Percentiles rank a stretch among this genome's conserved stretches.
Conservation (phyloP, 2,113 vertebrate species). For the Triplophysa siluroides region DNA sequence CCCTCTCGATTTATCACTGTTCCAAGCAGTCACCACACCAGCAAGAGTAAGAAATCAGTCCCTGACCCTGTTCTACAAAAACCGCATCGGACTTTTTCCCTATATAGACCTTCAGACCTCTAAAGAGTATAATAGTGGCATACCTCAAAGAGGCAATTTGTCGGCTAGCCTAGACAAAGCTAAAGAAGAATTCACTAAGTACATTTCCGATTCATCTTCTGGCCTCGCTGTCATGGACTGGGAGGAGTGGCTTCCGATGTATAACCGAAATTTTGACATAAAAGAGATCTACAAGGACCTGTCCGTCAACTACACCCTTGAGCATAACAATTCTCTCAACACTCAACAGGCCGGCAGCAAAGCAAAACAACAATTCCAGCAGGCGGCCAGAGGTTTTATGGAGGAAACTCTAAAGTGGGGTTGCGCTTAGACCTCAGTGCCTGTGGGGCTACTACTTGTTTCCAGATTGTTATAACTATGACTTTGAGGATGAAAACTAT, state of each 20-base stretch:
- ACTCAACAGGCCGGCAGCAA: constrained; percentile 11
- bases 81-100: constrained; percentile 86
- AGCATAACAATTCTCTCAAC: constrained; percentile 53
- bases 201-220: constrained; percentile 67
- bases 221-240: constrained; percentile 91
- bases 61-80: constrained; percentile 84
- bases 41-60: constrained; percentile 69
- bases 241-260: constrained; percentile 90
- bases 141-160: constrained; percentile 79
- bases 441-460: constrained; percentile 95
- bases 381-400: constrained; percentile 64
- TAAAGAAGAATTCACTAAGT: constrained; percentile 71
- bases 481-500: constrained; percentile 78
- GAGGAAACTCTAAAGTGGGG: constrained; percentile 66
- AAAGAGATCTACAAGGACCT: constrained; percentile 78
- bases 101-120: constrained; percentile 65
- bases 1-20: constrained; percentile 75
- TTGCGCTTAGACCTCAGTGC: constrained; percentile 73
- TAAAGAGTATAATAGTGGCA: constrained; percentile 69
- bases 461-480: constrained; percentile 91
- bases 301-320: constrained; percentile 58
- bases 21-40: constrained; percentile 77
- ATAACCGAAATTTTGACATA: constrained; percentile 82
- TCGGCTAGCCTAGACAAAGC: constrained; percentile 75
- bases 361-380: constrained; percentile 68